Evolutionary conservation across 2,113 vertebrate species (phyloP).

Genomic region (Triplophysa dalaica): DNA sequence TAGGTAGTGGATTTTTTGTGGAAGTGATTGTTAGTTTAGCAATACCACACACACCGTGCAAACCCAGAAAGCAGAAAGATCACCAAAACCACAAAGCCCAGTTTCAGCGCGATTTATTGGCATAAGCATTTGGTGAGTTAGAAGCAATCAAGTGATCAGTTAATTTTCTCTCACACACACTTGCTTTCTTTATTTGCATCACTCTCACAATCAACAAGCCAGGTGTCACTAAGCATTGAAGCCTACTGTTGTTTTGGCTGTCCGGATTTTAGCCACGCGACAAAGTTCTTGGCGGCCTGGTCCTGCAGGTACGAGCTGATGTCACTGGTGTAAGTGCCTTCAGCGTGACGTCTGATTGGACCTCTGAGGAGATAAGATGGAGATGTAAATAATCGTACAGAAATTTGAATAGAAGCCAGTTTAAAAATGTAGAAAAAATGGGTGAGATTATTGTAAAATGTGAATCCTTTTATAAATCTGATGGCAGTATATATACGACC

Average conservation of each 20-base stretch:
- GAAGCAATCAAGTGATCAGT: slow-evolving; percentile 40
- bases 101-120: slow-evolving; percentile 76
- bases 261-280: slow-evolving; percentile 89
- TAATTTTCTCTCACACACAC: slow-evolving; percentile 42
- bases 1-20: neutral
- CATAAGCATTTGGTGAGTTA: slow-evolving; percentile 47
- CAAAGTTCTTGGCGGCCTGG: slow-evolving; percentile 92
- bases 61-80: neutral
- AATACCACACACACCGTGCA: neutral
- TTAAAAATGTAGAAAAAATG: neutral
- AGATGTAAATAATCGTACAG: neutral
- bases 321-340: slow-evolving; percentile 93
- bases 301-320: slow-evolving; percentile 90
- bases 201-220: slow-evolving; percentile 51
- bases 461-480: too few species aligned
- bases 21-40: neutral
- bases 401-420: neutral
- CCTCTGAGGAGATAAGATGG: slow-evolving; percentile 64
- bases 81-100: slow-evolving; percentile 48
- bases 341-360: slow-evolving; percentile 84
- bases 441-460: neutral
- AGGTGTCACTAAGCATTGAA: slow-evolving; percentile 17
- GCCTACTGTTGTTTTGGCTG: slow-evolving; percentile 92
- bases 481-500: too few species aligned
- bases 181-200: slow-evolving; percentile 47